phyloP scores from a whole-genome alignment of 2,113 vertebrate genomes.

The Embiotoca jacksoni region DNA sequence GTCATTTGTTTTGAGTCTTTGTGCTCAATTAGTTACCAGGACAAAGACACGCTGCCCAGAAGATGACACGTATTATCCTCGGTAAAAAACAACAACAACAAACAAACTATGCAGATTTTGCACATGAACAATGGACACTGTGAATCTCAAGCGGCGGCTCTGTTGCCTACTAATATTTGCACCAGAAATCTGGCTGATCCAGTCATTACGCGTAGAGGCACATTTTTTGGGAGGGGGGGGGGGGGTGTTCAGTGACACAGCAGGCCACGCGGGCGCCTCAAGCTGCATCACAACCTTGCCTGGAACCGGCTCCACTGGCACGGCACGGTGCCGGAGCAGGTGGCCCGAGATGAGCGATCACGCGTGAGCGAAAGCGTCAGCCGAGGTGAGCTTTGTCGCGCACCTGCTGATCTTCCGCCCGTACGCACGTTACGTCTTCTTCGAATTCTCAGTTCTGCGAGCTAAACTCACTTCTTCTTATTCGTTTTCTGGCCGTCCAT shows the following conservation, averaged over 20 bases:
- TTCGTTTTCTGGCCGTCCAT: too few species aligned
- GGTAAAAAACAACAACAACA: not conserved
- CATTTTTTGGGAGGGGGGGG: conserved; percentile 19
- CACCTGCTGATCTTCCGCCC: conserved; percentile 39
- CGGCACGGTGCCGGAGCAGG: conserved; percentile 53
- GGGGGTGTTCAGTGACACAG: conserved; percentile 30
- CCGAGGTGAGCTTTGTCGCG: conserved; percentile 33
- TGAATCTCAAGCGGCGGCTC: conserved; percentile 8
- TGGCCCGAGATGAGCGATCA: conserved; percentile 52
- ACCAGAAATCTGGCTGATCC: conserved; percentile 38
- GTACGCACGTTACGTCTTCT: not conserved
- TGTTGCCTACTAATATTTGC: conserved; percentile 40
- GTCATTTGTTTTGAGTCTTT: not conserved
- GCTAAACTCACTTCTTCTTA: too few species aligned
- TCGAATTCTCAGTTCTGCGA: too few species aligned
- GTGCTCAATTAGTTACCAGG: not conserved
- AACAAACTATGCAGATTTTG: not conserved
- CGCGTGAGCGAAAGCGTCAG: conserved; percentile 21
- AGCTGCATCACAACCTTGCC: conserved; percentile 26
- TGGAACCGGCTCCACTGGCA: conserved; percentile 35
- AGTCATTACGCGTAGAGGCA: conserved; percentile 26
- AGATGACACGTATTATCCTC: conserved; percentile 5
- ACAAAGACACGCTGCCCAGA: not conserved
- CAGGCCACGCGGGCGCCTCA: conserved; percentile 22
- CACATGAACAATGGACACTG: conserved; percentile 31